These are phyloP conservation scores for Diorhabda carinulata DNA, from an alignment of 1,140 invertebrate genomes.

Conservation along the genomic window DNA sequence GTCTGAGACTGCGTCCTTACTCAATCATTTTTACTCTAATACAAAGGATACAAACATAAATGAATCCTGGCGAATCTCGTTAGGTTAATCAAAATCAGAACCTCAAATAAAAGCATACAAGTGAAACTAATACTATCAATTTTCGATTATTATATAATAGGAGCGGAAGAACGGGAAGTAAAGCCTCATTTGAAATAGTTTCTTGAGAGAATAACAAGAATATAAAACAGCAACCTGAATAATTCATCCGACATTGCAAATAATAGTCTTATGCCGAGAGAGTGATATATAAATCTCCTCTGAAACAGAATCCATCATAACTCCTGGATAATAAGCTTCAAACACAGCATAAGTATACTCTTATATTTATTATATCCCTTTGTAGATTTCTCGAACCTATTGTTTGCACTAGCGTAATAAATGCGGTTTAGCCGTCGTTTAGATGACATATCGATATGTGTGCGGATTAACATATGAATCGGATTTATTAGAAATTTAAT, in stretches of 20 bases:
- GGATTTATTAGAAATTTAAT: constrained; percentile 48
- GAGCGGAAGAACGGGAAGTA: too few relatives aligned
- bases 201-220: too few relatives aligned
- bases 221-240: too few relatives aligned
- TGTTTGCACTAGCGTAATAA: constrained; percentile 16
- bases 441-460: constrained; percentile 16
- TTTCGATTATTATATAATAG: too few relatives aligned
- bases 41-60: too few relatives aligned
- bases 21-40: too few relatives aligned
- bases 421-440: constrained; percentile 9
- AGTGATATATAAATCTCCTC: constrained; percentile 8
- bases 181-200: too few relatives aligned
- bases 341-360: constrained; percentile 11
- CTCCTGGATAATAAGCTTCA: constrained; percentile 11
- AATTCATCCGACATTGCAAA: neutral
- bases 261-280: constrained; percentile 2
- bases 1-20: too few relatives aligned
- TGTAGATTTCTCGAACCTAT: constrained; percentile 5
- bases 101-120: too few relatives aligned
- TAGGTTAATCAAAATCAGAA: too few relatives aligned
- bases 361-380: constrained; percentile 8
- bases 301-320: neutral
- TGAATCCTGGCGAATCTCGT: too few relatives aligned
- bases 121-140: too few relatives aligned
- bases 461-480: constrained; percentile 47